Conservation (phyloP, 30 jellyfish, hydroid and myxozoan species). For the Cassiopea xamachana region DNA sequence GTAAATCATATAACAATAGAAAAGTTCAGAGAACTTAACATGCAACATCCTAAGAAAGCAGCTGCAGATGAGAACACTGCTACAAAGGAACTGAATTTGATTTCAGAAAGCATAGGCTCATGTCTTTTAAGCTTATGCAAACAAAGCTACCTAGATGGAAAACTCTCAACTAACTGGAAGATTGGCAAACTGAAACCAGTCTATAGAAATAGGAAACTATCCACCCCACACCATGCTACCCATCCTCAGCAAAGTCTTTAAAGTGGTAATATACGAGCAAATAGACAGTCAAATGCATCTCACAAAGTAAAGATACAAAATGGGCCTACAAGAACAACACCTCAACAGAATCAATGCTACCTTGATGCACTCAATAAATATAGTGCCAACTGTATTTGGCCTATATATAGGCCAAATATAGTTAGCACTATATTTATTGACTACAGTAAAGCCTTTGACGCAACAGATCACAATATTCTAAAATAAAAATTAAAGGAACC, state of each 20-base stretch:
- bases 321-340: constrained; percentile 75
- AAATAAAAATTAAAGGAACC: constrained; percentile 42
- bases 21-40: constrained; percentile 7
- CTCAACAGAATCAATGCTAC: constrained; percentile 71
- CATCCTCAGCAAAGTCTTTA: constrained; percentile 70
- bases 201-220: constrained; percentile 41
- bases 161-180: constrained; percentile 23
- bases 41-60: constrained; percentile 29
- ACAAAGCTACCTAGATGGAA: constrained; percentile 20
- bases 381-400: constrained; percentile 45
- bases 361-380: constrained; percentile 32
- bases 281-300: constrained; percentile 39
- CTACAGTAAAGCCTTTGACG: constrained; percentile 68
- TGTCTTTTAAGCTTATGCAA: neutral
- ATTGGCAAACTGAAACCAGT: constrained; percentile 46
- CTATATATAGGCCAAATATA: neutral
- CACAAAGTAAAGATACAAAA: constrained; percentile 63
- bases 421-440: constrained; percentile 48
- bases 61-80: neutral
- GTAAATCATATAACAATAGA: constrained; percentile 17
- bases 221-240: constrained; percentile 69
- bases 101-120: constrained; percentile 5
- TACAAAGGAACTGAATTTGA: constrained; percentile 23
- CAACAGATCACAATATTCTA: constrained; percentile 54
- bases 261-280: constrained; percentile 50